Conservation (phyloP, 2,797 vertebrate species). For the Erpetoichthys calabaricus region DNA sequence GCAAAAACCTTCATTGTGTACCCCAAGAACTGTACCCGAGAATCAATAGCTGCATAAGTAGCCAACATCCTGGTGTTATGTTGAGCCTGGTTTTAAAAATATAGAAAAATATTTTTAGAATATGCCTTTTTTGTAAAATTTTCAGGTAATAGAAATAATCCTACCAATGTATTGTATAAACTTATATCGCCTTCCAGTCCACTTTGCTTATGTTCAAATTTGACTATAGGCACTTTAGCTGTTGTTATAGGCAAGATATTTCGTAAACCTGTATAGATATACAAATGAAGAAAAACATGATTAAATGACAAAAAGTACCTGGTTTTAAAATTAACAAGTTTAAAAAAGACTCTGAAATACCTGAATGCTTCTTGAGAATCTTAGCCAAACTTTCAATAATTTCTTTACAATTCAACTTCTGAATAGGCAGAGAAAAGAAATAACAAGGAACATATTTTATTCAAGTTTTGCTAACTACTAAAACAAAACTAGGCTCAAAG, state of each 20-base stretch:
- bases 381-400: constrained; percentile 95
- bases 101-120: constrained; percentile 6
- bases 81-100: constrained; percentile 62
- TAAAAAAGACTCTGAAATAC: constrained; percentile 39
- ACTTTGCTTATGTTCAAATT: constrained; percentile 91
- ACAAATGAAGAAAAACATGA: neutral
- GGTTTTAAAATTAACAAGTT: constrained; percentile 33
- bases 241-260: constrained; percentile 98
- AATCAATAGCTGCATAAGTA: constrained; percentile 85
- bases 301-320: constrained; percentile 18
- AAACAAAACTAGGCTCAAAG: no score
- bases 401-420: constrained; percentile 96
- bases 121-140: constrained; percentile 7
- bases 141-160: constrained; percentile 18
- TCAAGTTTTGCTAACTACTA: neutral
- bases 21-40: constrained; percentile 84
- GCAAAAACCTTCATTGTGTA: constrained; percentile 98
- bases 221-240: constrained; percentile 98
- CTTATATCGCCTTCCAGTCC: constrained; percentile 94
- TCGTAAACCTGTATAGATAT: constrained; percentile 65
- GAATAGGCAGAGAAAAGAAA: constrained; percentile 27
- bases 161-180: constrained; percentile 94
- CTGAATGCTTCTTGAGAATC: constrained; percentile 88
- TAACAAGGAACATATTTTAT: neutral
- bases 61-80: constrained; percentile 96